A percentile compares a stretch with the other conserved stretches of the same genome.
Conservation (phyloP, 92 coral and sea anemone species). For the Porites evermanni region DNA sequence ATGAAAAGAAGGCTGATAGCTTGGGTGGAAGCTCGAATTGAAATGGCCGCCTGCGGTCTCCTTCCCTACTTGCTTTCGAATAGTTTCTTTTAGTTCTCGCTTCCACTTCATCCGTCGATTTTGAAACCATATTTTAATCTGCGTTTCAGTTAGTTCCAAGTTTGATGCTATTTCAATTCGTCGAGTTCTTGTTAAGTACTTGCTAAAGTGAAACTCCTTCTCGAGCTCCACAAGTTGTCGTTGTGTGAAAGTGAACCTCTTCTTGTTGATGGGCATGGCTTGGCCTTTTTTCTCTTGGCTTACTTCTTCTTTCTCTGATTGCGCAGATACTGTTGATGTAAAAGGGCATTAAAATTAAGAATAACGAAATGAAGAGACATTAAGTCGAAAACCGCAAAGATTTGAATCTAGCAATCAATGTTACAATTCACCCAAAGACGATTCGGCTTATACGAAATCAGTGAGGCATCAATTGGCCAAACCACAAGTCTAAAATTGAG, state of each 20-base stretch:
- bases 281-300: slow-evolving; percentile 19
- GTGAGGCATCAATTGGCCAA: slow-evolving; percentile 27
- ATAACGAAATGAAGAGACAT: no score
- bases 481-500: background rate
- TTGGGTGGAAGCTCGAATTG: slow-evolving; percentile 14
- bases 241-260: slow-evolving; percentile 95
- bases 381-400: background rate
- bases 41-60: slow-evolving; percentile 24
- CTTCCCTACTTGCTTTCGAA: slow-evolving; percentile 61
- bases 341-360: background rate
- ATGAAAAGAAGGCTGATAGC: slow-evolving; percentile 13
- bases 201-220: slow-evolving; percentile 98
- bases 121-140: slow-evolving; percentile 99
- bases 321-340: slow-evolving; percentile 2
- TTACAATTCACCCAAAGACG: no score
- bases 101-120: slow-evolving; percentile 99
- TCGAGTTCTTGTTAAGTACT: slow-evolving; percentile 93
- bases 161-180: slow-evolving; percentile 95
- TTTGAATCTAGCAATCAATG: no score
- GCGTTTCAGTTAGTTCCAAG: slow-evolving; percentile 92
- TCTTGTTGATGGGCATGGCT: slow-evolving; percentile 62
- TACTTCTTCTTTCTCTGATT: slow-evolving; percentile 34
- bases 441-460: slow-evolving; percentile 5
- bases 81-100: slow-evolving; percentile 88
- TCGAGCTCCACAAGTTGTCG: slow-evolving; percentile 95